phyloP scores from a whole-genome alignment of 92 coral and sea anemone species.

The Parazoanthus atlanticus region DNA sequence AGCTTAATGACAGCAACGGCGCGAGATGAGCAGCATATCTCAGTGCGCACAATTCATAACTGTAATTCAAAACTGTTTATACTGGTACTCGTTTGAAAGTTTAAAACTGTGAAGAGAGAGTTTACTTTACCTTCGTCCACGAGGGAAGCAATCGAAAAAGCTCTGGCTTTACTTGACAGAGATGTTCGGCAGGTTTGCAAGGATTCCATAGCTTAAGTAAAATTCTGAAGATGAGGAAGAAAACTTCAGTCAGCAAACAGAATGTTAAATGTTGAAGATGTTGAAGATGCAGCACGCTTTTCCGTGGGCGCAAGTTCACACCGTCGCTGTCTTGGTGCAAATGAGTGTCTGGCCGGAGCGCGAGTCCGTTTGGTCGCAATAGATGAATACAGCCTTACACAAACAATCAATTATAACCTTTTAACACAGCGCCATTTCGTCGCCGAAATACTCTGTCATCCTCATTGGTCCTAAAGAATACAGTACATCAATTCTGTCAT shows the following conservation, averaged over 20 bases:
- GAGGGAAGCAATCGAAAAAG: conserved; percentile 87
- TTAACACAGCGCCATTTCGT: conserved; percentile 97
- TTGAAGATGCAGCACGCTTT: neutral
- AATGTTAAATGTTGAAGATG: neutral
- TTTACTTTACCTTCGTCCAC: conserved; percentile 73
- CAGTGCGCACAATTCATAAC: no score
- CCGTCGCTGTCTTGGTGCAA: conserved; percentile 36
- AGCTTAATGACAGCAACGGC: conserved; percentile 23
- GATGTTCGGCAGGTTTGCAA: conserved; percentile 47
- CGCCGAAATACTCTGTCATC: conserved; percentile 61
- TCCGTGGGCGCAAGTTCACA: conserved; percentile 32
- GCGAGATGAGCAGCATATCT: neutral
- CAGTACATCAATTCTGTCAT: conserved; percentile 59
- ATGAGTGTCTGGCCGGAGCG: conserved; percentile 47
- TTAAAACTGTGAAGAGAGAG: neutral
- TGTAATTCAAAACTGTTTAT: neutral
- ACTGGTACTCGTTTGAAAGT: neutral
- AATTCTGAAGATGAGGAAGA: neutral
- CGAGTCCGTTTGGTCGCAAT: conserved; percentile 70
- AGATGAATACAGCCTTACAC: conserved; percentile 87
- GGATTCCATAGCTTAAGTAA: conserved; percentile 46
- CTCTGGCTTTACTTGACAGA: conserved; percentile 65
- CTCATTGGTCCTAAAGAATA: conserved; percentile 68
- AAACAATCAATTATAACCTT: conserved; percentile 97
- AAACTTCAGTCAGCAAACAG: no score